Percentiles rank a stretch among this genome's conserved stretches.
Conservation (phyloP, 2,797 vertebrate genomes). For the Onychomys leucogaster region DNA sequence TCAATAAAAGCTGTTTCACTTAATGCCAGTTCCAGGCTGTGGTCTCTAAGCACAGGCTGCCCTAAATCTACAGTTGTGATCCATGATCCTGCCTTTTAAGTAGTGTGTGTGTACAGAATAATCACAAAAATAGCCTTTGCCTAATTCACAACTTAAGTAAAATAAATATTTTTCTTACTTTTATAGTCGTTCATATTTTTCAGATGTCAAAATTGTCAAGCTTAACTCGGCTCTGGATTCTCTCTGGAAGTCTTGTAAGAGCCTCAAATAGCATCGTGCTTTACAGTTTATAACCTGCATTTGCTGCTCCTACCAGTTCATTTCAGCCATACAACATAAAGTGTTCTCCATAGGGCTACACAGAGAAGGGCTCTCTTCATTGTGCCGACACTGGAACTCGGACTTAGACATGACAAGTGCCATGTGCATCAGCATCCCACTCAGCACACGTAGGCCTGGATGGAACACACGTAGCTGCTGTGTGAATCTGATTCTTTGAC, state of each 20-base stretch:
- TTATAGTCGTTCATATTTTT: conserved; percentile 62
- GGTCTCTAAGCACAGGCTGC: background rate
- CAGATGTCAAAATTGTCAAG: conserved; percentile 34
- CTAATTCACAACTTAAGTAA: conserved; percentile 59
- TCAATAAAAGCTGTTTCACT: background rate
- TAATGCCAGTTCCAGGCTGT: background rate
- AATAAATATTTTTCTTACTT: conserved; percentile 63
- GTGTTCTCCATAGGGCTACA: background rate
- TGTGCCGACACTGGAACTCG: background rate
- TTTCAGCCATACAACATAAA: background rate
- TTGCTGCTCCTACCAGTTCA: background rate
- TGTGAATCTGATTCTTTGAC: background rate
- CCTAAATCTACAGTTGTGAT: background rate
- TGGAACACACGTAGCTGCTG: background rate
- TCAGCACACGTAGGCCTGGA: background rate
- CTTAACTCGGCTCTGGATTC: conserved; percentile 19
- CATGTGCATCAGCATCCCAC: background rate
- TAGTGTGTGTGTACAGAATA: background rate
- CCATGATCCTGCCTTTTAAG: background rate
- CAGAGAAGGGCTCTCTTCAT: background rate
- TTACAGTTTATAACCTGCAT: background rate
- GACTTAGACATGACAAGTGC: background rate
- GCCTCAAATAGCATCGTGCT: background rate
- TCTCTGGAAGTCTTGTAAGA: conserved; percentile 6
- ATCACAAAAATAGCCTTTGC: conserved; percentile 25